Evolutionary conservation across 2,888 invertebrate genomes (phyloP), one percentile per base, ranked within the genome.

Genomic region (Dryobotodes eremita): DNA sequence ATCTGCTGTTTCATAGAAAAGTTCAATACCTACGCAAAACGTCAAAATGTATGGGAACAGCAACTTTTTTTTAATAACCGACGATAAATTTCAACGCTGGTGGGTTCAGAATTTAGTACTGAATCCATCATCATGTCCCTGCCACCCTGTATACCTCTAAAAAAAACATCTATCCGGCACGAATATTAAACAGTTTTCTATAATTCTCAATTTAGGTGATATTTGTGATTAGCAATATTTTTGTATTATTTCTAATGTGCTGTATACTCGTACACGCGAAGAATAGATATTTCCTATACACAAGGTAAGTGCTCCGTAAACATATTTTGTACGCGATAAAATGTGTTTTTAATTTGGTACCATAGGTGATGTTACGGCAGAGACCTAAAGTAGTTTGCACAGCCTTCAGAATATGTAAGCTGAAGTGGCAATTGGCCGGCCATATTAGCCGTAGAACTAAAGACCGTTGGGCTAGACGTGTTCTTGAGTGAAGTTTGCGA

Each of bases 221-320:
- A 23, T 69, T 31, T 55, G n/a, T 23, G 3, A 50, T 15, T 23
- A 36, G n/a, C 15, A 42, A 36, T 0, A 4, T 77, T 23, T 55
- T 64, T 42, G 11, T 48, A 36, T 65, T 17, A 36, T 55, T 77
- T 77, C 48, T 57, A 77, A 78, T 57, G 6, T 26, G 55, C 64
- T 77, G 77, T 36, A n/a, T n/a, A n/a, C n/a, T n/a, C n/a, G 36
- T 77, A 13, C 17, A 77, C 5, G 77, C 77, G 6, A 13, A 50
- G 36, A 64, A 55, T 23, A 57, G n/a, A n/a, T 77, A 55, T 23
- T 65, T 23, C 6, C 17, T 77, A n/a, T 65, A 57, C 17, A 59
- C 77, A 17, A 48, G 26, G 77, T 74, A 69, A 69, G 31, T n/a
- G 17, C 1, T 57, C n/a, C 17, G 3, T 36, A 0, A 36, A n/a